Conservation (phyloP, 2,113 vertebrate species). For the Nymphicus hollandicus region DNA sequence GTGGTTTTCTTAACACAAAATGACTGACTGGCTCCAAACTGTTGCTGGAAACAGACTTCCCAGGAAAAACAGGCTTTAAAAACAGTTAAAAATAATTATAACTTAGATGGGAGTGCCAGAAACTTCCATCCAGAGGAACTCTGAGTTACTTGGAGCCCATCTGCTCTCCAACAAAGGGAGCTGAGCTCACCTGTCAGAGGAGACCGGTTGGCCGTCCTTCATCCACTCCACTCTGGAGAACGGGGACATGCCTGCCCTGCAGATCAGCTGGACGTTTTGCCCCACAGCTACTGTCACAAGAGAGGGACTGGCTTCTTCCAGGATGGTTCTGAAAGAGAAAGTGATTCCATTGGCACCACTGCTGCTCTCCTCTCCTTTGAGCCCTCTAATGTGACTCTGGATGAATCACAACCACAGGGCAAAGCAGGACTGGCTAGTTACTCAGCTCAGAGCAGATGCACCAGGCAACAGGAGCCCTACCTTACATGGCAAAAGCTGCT, state of each 20-base stretch:
- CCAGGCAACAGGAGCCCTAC: neutral
- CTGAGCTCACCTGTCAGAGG: constrained; percentile 78
- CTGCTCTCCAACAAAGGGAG: neutral
- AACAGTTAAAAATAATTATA: neutral
- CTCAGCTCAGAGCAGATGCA: neutral
- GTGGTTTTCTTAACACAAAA: neutral
- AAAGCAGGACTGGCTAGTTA: neutral
- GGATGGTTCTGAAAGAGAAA: constrained; percentile 70
- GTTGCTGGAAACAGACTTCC: neutral
- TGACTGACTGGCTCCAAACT: neutral
- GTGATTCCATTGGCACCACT: neutral
- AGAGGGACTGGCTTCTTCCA: constrained; percentile 78
- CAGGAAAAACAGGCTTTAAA: neutral
- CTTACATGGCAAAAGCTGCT: neutral
- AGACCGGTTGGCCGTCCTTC: constrained; percentile 77
- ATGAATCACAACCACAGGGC: neutral
- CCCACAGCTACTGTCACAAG: constrained; percentile 79
- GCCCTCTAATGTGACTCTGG: neutral
- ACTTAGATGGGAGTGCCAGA: neutral
- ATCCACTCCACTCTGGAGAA: constrained; percentile 81
- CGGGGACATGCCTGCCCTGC: constrained; percentile 71
- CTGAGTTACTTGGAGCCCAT: neutral
- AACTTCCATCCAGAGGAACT: neutral
- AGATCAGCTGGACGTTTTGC: constrained; percentile 84
- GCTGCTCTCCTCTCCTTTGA: neutral